These are phyloP conservation scores for Teleogryllus occipitalis DNA, from an alignment of 1,140 invertebrate genomes.

Conservation along the genomic window DNA sequence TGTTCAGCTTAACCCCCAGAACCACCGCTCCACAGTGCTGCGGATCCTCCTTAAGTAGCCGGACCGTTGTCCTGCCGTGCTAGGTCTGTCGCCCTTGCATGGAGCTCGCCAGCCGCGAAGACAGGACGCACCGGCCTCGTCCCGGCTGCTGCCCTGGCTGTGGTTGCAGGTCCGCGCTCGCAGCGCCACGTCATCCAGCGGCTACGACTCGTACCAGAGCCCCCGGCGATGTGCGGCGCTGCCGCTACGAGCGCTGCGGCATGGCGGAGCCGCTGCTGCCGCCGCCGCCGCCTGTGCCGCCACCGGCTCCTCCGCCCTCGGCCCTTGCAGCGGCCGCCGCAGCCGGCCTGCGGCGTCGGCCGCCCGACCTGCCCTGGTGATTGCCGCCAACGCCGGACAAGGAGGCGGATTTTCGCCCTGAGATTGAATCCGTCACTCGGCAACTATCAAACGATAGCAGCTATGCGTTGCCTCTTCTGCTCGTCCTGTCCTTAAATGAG, in stretches of 20 bases:
- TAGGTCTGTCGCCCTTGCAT: not conserved
- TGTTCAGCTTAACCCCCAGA: not conserved
- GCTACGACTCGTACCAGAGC: slow-evolving; percentile 33
- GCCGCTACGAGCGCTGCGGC: slow-evolving; percentile 9
- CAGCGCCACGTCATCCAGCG: slow-evolving; percentile 30
- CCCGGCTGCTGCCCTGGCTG: not conserved
- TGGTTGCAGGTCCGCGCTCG: slow-evolving; percentile 14
- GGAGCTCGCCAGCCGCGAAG: not conserved
- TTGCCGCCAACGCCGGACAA: no score
- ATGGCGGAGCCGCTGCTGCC: no score
- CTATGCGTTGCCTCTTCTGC: no score
- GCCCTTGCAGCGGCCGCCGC: not conserved
- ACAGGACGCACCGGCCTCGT: not conserved
- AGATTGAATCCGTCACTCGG: no score
- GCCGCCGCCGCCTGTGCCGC: not conserved
- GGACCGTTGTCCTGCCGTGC: not conserved
- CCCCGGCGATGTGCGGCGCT: slow-evolving; percentile 33
- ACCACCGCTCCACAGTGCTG: not conserved
- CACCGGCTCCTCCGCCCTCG: not conserved
- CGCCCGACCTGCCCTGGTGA: no score
- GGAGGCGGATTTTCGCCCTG: no score
- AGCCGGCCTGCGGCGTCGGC: not conserved
- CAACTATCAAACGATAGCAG: no score
- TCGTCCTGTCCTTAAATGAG: no score
- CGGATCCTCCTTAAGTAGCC: not conserved